These are phyloP conservation scores for Cyphomyrmex costatus DNA, from an alignment of 1,140 invertebrate species.

Conservation along the genomic window DNA sequence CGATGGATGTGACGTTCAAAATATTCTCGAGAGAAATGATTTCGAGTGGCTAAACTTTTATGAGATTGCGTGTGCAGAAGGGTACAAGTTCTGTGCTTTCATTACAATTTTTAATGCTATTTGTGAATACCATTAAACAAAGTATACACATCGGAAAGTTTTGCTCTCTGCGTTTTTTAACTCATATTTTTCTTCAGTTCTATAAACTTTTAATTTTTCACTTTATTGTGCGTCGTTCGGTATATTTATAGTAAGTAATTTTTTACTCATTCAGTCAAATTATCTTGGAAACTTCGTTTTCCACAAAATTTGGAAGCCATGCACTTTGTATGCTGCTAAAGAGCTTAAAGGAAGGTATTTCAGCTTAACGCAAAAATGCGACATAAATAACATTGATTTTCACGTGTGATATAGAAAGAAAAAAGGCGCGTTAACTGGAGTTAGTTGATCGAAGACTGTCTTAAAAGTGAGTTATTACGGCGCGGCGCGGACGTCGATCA, in stretches of 20 bases:
- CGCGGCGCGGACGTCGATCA: conserved; percentile 9
- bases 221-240: not conserved
- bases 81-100: not conserved
- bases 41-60: not conserved
- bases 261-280: not conserved
- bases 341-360: not conserved
- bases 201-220: not conserved
- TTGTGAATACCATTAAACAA: not conserved
- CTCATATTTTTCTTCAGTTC: not conserved
- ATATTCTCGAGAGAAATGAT: not conserved
- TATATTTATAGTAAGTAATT: not conserved
- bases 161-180: too few relatives aligned
- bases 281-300: not conserved
- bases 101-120: not conserved
- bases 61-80: not conserved
- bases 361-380: not conserved
- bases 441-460: conserved; percentile 38
- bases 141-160: not conserved
- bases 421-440: conserved; percentile 17
- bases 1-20: not conserved
- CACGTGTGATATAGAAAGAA: not conserved
- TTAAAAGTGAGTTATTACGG: conserved; percentile 55
- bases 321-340: not conserved
- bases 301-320: not conserved
- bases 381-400: not conserved